Percentiles rank a stretch among this genome's conserved stretches.
Conservation (phyloP, 2,797 vertebrate species). For the Enteromius trimaculatus region DNA sequence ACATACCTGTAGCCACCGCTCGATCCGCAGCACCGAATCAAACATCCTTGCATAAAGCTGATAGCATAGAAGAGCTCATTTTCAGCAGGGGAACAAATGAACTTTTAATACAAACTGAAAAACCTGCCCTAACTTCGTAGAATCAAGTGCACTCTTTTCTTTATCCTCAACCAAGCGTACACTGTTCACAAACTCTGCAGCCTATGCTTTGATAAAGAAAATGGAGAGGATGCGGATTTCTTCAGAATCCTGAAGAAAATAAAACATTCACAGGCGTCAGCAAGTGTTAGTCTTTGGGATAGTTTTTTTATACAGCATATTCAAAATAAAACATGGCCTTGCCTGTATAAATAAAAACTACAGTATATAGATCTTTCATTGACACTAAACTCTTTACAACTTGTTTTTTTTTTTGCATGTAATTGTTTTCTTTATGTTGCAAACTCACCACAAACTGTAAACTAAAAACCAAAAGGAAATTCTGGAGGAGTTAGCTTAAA, state of each 20-base stretch:
- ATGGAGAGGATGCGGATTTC: not conserved
- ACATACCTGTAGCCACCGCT: slow-evolving; percentile 26
- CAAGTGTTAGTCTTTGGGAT: not conserved
- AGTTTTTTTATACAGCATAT: not conserved
- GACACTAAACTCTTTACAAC: not conserved
- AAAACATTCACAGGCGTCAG: not conserved
- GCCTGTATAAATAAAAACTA: not conserved
- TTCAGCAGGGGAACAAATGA: slow-evolving; percentile 38
- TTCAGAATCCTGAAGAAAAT: not conserved
- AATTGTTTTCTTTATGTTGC: not conserved
- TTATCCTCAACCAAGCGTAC: not conserved
- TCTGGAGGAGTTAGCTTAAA: not conserved
- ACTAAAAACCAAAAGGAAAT: not conserved
- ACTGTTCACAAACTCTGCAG: not conserved
- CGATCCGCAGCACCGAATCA: slow-evolving; percentile 18
- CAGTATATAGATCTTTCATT: not conserved
- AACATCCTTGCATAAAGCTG: slow-evolving; percentile 17
- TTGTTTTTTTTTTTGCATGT: not conserved
- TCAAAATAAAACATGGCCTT: not conserved
- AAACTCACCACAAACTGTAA: not conserved
- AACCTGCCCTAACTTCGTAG: not conserved
- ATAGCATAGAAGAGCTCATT: slow-evolving; percentile 33
- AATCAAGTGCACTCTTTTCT: not conserved
- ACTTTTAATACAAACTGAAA: not conserved
- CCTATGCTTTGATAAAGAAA: slow-evolving; percentile 15